phyloP scores from a whole-genome alignment of 1,140 invertebrate species.

The Microplitis demolitor region DNA sequence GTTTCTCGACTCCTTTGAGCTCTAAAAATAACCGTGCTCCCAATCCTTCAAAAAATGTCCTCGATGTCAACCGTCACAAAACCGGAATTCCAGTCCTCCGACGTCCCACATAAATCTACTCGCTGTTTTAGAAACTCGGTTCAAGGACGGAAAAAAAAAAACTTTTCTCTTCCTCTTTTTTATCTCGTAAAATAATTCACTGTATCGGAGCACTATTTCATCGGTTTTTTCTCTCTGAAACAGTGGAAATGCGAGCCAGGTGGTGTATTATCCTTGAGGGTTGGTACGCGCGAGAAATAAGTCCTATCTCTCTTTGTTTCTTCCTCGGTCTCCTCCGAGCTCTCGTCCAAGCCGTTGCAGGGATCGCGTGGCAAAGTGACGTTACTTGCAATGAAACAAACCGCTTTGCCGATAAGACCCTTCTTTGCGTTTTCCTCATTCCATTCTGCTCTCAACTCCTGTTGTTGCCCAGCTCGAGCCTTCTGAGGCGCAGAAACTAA shows the following conservation, averaged over 20 bases:
- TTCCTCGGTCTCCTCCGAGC: not conserved
- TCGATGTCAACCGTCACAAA: not conserved
- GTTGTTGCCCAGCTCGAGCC: not conserved
- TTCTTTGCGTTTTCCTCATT: slow-evolving; percentile 22
- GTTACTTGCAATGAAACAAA: slow-evolving; percentile 36
- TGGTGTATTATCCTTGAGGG: slow-evolving; percentile 9
- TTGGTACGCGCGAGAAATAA: slow-evolving; percentile 14
- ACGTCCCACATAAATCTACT: not conserved
- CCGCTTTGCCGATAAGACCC: slow-evolving; percentile 31
- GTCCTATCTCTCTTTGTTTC: slow-evolving; percentile 7
- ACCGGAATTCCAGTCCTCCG: no score
- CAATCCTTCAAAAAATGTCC: not conserved
- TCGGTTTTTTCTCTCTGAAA: not conserved
- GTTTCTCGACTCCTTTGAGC: not conserved
- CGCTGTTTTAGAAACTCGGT: no score
- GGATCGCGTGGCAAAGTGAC: slow-evolving; percentile 29
- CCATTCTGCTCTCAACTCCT: not conserved
- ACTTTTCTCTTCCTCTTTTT: not conserved
- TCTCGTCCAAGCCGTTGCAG: not conserved
- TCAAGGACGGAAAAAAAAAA: no score
- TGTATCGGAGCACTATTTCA: no score
- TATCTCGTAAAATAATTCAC: not conserved
- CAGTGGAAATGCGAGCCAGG: slow-evolving; percentile 17
- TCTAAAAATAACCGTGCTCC: not conserved
- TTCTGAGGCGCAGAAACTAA: not conserved